phyloP scores from a whole-genome alignment of 2,888 invertebrate genomes.

The Coleophora flavipennella region DNA sequence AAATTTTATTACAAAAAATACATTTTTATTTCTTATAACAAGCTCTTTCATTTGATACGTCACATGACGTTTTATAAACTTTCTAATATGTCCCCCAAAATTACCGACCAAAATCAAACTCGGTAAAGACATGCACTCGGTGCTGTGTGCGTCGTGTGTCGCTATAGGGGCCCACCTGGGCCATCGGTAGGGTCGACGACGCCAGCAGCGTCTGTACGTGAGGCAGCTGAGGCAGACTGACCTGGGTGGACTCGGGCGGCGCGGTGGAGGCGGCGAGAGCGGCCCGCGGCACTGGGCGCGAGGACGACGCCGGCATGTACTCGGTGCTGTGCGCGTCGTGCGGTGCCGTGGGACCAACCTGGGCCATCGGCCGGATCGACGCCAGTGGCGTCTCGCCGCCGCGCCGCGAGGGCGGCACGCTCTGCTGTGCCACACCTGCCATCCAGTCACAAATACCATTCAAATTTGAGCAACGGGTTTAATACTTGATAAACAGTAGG shows the following conservation, averaged over 20 bases:
- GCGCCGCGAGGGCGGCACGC: constrained; percentile 73
- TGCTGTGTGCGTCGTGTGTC: constrained; percentile 71
- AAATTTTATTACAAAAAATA: too few relatives aligned
- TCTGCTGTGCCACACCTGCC: constrained; percentile 58
- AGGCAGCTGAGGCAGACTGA: constrained; percentile 5
- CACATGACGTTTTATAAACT: too few relatives aligned
- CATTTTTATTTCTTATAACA: too few relatives aligned
- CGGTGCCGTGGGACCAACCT: constrained; percentile 86
- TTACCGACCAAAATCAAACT: too few relatives aligned
- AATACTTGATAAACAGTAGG: too few relatives aligned
- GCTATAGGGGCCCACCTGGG: constrained; percentile 88
- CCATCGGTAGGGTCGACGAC: constrained; percentile 94
- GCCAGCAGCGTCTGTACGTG: too few relatives aligned
- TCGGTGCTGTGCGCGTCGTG: constrained; percentile 76
- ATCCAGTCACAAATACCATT: neutral
- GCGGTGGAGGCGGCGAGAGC: constrained; percentile 79
- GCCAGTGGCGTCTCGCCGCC: constrained; percentile 88
- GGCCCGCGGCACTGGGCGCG: constrained; percentile 71
- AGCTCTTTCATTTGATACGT: too few relatives aligned
- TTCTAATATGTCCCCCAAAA: too few relatives aligned
- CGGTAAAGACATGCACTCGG: constrained; percentile 92
- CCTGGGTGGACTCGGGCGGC: constrained; percentile 59
- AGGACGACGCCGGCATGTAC: constrained; percentile 89
- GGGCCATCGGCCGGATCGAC: constrained; percentile 92
- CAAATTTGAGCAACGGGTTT: too few relatives aligned